Conservation (phyloP, 2,113 vertebrate species). For the Setophaga coronata region DNA sequence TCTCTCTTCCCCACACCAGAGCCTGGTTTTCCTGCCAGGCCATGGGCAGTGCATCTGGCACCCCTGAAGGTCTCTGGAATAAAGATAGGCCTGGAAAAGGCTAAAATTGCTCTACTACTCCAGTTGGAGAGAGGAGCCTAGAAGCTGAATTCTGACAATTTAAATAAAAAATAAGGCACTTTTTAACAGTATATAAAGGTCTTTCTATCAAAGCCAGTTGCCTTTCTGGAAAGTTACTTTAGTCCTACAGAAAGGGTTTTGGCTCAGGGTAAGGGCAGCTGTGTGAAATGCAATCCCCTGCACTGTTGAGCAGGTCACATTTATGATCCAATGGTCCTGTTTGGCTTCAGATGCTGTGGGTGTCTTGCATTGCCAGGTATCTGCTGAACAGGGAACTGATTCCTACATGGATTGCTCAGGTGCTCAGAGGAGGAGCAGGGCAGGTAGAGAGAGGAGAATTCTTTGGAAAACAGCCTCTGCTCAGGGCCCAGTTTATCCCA, state of each 20-base stretch:
- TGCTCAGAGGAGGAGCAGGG: neutral
- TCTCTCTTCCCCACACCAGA: neutral
- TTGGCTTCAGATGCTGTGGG: neutral
- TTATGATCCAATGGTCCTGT: neutral
- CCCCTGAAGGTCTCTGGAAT: neutral
- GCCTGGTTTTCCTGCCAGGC: neutral
- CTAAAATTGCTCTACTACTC: conserved; percentile 1
- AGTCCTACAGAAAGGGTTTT: conserved; percentile 9
- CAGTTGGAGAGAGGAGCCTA: neutral
- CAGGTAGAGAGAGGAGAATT: neutral
- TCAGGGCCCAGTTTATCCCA: neutral
- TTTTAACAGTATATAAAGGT: neutral
- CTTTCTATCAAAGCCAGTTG: conserved; percentile 31
- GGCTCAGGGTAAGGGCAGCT: conserved; percentile 53
- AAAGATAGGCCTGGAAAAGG: neutral
- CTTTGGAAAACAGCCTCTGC: neutral
- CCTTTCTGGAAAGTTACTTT: conserved; percentile 46
- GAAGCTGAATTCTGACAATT: neutral
- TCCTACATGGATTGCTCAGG: neutral
- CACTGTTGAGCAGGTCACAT: neutral
- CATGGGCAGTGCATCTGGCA: neutral
- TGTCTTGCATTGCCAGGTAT: neutral
- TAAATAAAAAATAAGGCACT: conserved; percentile 4
- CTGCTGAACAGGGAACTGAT: neutral
- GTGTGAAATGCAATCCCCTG: conserved; percentile 14